Base-by-base conservation (phyloP, 2,888 invertebrate genomes). In the Dasypogon diadema region DNA sequence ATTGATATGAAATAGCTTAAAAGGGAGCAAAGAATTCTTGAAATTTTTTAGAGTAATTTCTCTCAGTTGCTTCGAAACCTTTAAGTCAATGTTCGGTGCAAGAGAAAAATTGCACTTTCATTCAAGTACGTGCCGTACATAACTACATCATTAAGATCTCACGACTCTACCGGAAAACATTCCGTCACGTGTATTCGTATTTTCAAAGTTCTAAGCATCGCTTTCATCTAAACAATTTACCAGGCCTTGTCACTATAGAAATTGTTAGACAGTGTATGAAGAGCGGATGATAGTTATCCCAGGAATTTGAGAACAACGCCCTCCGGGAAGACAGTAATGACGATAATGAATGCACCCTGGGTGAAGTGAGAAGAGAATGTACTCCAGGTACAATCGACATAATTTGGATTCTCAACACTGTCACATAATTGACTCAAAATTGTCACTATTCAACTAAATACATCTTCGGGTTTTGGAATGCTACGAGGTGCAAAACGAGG, bases 201-300 rank as follows among this genome's bases (percentile, higher is more conserved):
- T 30, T 58, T 30, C 24, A 58, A 58, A 58, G 26, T 58, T 58
- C 26, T 30, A 24, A 24, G 58, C 58, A 58, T 58, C 58, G 30
- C 58, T 58, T 58, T 58, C 58, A 58, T 58, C 58, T 58, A 16
- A n/a, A 58, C 58, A 58, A 58, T 58, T 58, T 58, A n/a, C 26
- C 30, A 30, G 8, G 58, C 26, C 58, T 58, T 30, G 58, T 58
- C 58, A 58, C 58, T 58, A 24, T 24, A 58, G 30, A 58, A 30
- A 58, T 58, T 58, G 58, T 58, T 58, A 58, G 58, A 58, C 58
- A 26, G 24, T 58, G 58, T 58, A 30, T 14, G 26, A 24, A 55
- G 55, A 26, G 30, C 26, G 14, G 58, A 34, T 58, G 58, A 58
- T 58, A 58, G 58, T 58, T 58, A 58, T 58, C 26, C 30, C 3